These are phyloP conservation scores for Masticophis lateralis DNA, from an alignment of 2,797 vertebrate genomes.

Conservation along the genomic window DNA sequence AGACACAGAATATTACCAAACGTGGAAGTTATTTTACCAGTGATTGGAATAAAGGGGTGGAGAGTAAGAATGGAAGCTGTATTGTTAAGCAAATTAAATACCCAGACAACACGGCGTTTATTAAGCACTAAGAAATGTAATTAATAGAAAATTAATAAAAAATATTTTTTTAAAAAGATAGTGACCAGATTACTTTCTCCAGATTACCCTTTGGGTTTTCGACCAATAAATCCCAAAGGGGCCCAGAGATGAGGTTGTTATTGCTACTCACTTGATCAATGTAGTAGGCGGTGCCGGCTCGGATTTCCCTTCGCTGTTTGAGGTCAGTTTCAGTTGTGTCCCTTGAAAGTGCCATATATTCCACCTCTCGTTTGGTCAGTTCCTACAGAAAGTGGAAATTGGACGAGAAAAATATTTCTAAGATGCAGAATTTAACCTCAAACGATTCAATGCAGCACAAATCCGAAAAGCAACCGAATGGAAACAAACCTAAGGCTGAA, in stretches of 20 bases:
- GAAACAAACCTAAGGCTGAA: slow-evolving; percentile 40
- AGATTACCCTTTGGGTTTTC: slow-evolving; percentile 6
- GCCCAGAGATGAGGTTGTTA: background rate
- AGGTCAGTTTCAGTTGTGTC: slow-evolving; percentile 97
- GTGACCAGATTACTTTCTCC: background rate
- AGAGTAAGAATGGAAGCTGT: no score
- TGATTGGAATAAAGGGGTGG: no score
- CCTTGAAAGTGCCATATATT: slow-evolving; percentile 90
- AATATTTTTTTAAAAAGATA: no score
- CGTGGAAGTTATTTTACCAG: no score
- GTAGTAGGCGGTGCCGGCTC: slow-evolving; percentile 89
- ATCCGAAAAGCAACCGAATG: slow-evolving; percentile 22
- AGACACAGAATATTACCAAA: no score
- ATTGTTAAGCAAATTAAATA: no score
- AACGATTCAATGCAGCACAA: slow-evolving; percentile 32
- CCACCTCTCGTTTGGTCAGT: slow-evolving; percentile 89
- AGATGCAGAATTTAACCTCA: background rate
- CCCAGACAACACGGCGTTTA: no score
- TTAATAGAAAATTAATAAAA: no score
- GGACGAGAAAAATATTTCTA: slow-evolving; percentile 14
- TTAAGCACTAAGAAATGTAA: no score
- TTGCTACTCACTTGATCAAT: slow-evolving; percentile 86
- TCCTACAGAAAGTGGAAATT: slow-evolving; percentile 74
- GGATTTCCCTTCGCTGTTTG: slow-evolving; percentile 95
- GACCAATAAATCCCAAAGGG: slow-evolving; percentile 13